A percentile compares a stretch with the other conserved stretches of the same genome.
Conservation (phyloP, 2,797 vertebrate genomes). For the Dermochelys coriacea region DNA sequence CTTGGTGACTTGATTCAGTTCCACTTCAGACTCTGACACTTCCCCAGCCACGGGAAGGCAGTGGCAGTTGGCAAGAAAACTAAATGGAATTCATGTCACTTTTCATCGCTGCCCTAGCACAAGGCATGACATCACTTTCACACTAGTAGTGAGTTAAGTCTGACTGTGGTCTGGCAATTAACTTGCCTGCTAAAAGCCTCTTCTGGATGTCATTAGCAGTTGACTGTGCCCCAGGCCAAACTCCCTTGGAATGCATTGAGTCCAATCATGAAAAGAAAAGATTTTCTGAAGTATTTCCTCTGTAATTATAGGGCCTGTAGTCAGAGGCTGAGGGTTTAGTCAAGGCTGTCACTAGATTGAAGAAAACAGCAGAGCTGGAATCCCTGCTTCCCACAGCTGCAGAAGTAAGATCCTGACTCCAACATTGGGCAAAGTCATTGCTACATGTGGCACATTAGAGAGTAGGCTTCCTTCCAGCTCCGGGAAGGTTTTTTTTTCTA, state of each 20-base stretch:
- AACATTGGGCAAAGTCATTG: neutral
- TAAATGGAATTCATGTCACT: neutral
- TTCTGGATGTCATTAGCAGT: neutral
- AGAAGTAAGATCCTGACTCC: neutral
- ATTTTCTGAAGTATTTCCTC: conserved; percentile 32
- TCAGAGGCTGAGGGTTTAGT: neutral
- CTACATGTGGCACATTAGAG: neutral
- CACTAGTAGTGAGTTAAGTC: neutral
- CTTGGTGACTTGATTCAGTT: neutral
- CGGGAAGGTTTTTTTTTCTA: neutral
- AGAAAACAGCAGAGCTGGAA: neutral
- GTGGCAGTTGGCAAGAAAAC: neutral
- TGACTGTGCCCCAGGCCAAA: conserved; percentile 43
- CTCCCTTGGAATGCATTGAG: neutral
- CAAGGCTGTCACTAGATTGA: neutral
- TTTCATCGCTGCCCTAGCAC: neutral
- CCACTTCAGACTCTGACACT: neutral
- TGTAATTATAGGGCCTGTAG: conserved; percentile 4
- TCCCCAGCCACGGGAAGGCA: neutral
- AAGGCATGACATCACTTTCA: neutral
- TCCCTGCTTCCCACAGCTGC: too few relatives aligned
- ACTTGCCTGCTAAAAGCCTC: neutral
- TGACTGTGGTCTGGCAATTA: neutral
- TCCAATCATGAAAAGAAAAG: conserved; percentile 15
- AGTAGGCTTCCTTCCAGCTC: neutral